Evolutionary conservation across 2,888 invertebrate genomes (phyloP).

Genomic region (Plebejus anna): DNA sequence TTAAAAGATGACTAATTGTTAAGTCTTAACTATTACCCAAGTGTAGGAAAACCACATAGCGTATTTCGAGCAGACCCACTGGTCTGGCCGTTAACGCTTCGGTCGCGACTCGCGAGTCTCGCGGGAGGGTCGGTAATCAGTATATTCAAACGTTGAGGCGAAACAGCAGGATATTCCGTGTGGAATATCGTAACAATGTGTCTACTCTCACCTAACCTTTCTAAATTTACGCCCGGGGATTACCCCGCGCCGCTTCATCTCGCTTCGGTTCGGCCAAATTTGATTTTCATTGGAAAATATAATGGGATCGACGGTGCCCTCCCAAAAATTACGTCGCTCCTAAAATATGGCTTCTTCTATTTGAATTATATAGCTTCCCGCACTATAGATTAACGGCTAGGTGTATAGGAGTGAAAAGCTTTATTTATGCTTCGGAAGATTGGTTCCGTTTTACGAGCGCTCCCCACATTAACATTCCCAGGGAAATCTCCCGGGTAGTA

Average conservation of each 20-base stretch:
- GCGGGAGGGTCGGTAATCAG: not conserved
- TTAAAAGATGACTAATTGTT: too few relatives aligned
- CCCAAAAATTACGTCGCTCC: not conserved
- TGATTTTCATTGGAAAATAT: slow-evolving; percentile 14
- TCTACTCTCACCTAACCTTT: not conserved
- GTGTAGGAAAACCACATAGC: not conserved
- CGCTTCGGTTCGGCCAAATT: not conserved
- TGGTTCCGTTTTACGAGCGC: slow-evolving; percentile 18
- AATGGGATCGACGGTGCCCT: not conserved
- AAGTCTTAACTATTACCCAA: too few relatives aligned
- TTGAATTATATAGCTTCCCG: slow-evolving; percentile 14
- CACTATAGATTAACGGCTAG: slow-evolving; percentile 8
- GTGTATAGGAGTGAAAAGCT: slow-evolving; percentile 1
- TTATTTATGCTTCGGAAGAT: slow-evolving; percentile 24
- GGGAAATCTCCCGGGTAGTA: slow-evolving; percentile 23
- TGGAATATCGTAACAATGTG: slow-evolving; percentile 14
- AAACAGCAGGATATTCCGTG: not conserved
- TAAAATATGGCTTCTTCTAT: not conserved
- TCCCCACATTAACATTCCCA: slow-evolving; percentile 18
- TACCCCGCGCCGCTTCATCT: not conserved
- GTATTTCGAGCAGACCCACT: not conserved
- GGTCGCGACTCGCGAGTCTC: not conserved
- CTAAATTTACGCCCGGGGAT: slow-evolving; percentile 14
- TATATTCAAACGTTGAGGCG: not conserved
- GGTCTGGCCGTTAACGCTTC: not conserved